These are phyloP conservation scores for Gymnoscopelus braueri DNA, from an alignment of 2,797 vertebrate genomes.

Conservation along the genomic window DNA sequence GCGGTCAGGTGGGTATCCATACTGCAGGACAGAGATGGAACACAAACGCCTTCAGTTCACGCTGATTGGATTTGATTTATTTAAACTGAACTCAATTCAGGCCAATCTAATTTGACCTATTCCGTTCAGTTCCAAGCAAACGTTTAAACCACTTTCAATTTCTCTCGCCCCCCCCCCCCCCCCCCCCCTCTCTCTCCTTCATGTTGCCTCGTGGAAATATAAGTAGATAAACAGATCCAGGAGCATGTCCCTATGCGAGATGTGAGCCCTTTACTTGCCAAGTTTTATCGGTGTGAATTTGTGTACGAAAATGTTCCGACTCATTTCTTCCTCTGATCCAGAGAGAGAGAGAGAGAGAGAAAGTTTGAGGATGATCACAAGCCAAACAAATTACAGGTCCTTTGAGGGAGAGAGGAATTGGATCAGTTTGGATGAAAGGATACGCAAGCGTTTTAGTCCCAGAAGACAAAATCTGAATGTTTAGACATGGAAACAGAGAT, in stretches of 20 bases:
- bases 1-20: constrained; percentile 85
- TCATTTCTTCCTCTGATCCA: not conserved
- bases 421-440: not conserved
- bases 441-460: not conserved
- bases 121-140: not conserved
- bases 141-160: not conserved
- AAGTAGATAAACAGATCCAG: not conserved
- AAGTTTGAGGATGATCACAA: not conserved
- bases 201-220: not conserved
- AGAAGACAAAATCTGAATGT: not conserved
- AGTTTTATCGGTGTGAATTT: not conserved
- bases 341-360: not conserved
- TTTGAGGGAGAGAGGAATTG: not conserved
- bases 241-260: not conserved
- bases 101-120: not conserved
- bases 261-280: not conserved
- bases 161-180: not conserved
- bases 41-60: not conserved
- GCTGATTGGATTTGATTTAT: not conserved
- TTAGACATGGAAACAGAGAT: not conserved
- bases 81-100: not conserved
- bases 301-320: not conserved
- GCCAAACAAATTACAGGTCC: too few species aligned
- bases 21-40: constrained; percentile 70
- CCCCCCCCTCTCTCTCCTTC: not conserved